Base-by-base conservation (phyloP, 2,888 invertebrate genomes). In the Pristionchus maxplancki region DNA sequence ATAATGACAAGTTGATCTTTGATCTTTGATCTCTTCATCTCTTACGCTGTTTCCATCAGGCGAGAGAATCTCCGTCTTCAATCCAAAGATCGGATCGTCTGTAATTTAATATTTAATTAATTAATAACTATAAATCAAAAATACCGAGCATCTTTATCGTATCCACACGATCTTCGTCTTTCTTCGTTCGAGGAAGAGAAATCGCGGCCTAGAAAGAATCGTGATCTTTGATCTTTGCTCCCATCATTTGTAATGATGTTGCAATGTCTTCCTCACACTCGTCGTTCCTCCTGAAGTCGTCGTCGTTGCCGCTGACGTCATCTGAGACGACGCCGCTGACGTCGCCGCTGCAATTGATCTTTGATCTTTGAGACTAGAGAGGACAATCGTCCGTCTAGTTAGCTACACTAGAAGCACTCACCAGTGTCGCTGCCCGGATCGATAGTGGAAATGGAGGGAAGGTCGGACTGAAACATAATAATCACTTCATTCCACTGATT, bases 11-110 rank as follows among this genome's bases (percentile, higher is more conserved):
- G 20, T 67, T n/a, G 58, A 58, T n/a, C 58, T 20, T 71, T 71
- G 71, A 71, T 71, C 71, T 71, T 37, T 71, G 71, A 17, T 24
- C 71, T 20, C 37, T 31, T 15, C 34, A 15, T 67, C 17, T 67
- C 67, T 74, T 40, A 78, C 78, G 28, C 48, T 78, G 20, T n/a
- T 48, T n/a, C 15, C n/a, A 48, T 78, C 44, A 13, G 78, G 78
- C 48, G 78, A 48, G 28, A 78, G 78, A 4, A 78, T 48, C 78
- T 78, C 78, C 78, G 78, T 78, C 78, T 78, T 78, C n/a, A 78
- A n/a, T 20, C 78, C 78, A 9, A 34, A 78, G 44, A 78, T 28
- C 13, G 78, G 78, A 15, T 78, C 78, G 78, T 78, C 78, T 78
- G 13, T 1, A 48, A 48, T 78, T 11, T 40, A 20, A 20, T 48